phyloP scores from a whole-genome alignment of 2,888 invertebrate genomes.

The Dicranocentrus wangi region DNA sequence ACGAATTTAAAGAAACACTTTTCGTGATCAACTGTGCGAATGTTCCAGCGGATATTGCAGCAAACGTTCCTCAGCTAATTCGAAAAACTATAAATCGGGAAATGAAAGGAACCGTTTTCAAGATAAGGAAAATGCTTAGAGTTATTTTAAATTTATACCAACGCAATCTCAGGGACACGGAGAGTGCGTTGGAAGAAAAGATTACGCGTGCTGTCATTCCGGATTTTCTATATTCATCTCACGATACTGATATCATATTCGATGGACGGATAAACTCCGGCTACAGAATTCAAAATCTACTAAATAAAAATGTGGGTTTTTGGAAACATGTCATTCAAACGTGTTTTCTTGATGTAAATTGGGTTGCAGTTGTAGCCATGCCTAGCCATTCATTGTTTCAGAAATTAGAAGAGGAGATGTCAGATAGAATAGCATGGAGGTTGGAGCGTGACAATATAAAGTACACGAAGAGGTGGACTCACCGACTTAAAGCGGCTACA shows the following conservation, averaged over 20 bases:
- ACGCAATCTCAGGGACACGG: conserved; percentile 44
- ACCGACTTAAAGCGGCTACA: conserved; percentile 37
- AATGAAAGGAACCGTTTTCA: conserved; percentile 11
- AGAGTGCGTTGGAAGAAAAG: conserved; percentile 46
- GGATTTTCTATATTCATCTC: conserved; percentile 54
- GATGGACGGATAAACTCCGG: conserved; percentile 57
- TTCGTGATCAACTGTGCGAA: conserved; percentile 45
- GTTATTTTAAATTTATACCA: conserved; percentile 42
- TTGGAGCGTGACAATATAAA: conserved; percentile 30
- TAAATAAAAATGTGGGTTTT: conserved; percentile 43
- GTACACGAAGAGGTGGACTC: conserved; percentile 49
- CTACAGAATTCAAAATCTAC: conserved; percentile 60
- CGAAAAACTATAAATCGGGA: conserved; percentile 32
- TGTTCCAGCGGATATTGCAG: conserved; percentile 26
- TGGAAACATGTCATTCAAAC: conserved; percentile 54
- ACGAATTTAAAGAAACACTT: conserved; percentile 29
- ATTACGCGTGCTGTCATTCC: conserved; percentile 47
- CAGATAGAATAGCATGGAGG: conserved; percentile 38
- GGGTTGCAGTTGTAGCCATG: conserved; percentile 47
- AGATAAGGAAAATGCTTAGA: conserved; percentile 30
- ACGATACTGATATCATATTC: conserved; percentile 50
- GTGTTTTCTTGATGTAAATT: conserved; percentile 43
- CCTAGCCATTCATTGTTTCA: conserved; percentile 45
- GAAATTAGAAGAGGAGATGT: conserved; percentile 27
- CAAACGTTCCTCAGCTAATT: conserved; percentile 22